Percentiles rank a stretch among this genome's conserved stretches.
Evolutionary conservation across 2,888 invertebrate species (phyloP).

Genomic region (Dicyrtomina minuta): DNA sequence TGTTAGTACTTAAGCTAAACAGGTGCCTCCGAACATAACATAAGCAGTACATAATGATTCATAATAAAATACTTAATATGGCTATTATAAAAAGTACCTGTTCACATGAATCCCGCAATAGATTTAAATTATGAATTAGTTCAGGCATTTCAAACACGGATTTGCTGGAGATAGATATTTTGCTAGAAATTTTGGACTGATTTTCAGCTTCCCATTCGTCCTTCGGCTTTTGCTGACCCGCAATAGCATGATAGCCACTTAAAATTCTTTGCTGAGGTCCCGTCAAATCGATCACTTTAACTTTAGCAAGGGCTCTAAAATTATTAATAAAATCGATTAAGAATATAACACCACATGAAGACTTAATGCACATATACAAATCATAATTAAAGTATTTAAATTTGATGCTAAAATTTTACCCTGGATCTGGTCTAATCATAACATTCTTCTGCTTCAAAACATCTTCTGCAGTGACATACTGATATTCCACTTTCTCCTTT

Average conservation of each 20-base stretch:
- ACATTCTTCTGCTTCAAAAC: conserved; percentile 78
- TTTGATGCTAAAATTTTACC: conserved; percentile 39
- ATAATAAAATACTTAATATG: conserved; percentile 25
- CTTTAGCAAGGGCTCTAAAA: conserved; percentile 66
- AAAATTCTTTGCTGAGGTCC: conserved; percentile 90
- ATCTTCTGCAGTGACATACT: conserved; percentile 82
- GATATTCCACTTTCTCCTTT: conserved; percentile 66
- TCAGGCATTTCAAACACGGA: conserved; percentile 71
- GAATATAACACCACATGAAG: too few relatives aligned
- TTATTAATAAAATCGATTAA: conserved; percentile 9
- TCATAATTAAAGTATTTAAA: too few relatives aligned
- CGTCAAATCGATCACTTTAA: conserved; percentile 99
- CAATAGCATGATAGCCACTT: conserved; percentile 88
- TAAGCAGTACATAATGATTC: too few relatives aligned
- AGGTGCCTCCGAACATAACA: too few relatives aligned
- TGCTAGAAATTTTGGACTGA: conserved; percentile 4
- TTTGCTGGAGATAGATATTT: conserved; percentile 43
- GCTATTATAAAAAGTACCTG: conserved; percentile 62
- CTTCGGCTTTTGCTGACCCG: conserved; percentile 65
- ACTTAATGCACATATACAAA: background rate
- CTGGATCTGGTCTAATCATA: conserved; percentile 48
- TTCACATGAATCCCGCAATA: conserved; percentile 78
- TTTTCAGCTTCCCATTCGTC: conserved; percentile 56
- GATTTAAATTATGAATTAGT: conserved; percentile 74
- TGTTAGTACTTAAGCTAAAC: too few relatives aligned